These are phyloP conservation scores for Cyaniris semiargus DNA, from an alignment of 2,888 invertebrate genomes.

Conservation along the genomic window DNA sequence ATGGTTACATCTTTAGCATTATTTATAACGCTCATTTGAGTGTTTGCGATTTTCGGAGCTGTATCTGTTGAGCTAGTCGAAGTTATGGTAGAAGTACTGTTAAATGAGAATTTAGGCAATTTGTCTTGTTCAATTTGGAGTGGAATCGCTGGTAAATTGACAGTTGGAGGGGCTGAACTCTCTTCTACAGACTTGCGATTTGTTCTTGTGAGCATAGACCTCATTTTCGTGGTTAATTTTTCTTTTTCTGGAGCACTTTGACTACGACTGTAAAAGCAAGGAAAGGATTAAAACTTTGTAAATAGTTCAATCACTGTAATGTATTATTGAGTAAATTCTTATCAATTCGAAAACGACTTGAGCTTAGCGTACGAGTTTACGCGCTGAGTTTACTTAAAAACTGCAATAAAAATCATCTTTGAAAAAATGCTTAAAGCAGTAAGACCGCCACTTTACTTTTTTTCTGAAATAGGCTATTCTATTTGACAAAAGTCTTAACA, in stretches of 20 bases:
- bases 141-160: slow-evolving; percentile 55
- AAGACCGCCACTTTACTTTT: too few relatives aligned
- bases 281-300: background rate
- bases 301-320: background rate
- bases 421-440: too few relatives aligned
- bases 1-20: slow-evolving; percentile 11
- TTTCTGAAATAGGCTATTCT: too few relatives aligned
- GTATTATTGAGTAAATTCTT: background rate
- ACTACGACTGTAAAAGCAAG: slow-evolving; percentile 46
- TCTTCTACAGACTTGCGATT: slow-evolving; percentile 47
- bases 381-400: too few relatives aligned
- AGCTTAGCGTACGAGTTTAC: too few relatives aligned
- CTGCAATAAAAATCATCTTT: too few relatives aligned
- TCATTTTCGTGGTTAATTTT: slow-evolving; percentile 58
- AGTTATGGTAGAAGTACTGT: slow-evolving; percentile 31
- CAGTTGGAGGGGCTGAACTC: slow-evolving; percentile 44
- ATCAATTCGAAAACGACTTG: too few relatives aligned
- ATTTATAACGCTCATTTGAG: slow-evolving; percentile 7
- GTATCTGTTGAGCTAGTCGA: slow-evolving; percentile 30
- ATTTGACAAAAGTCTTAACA: background rate
- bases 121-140: slow-evolving; percentile 60
- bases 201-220: slow-evolving; percentile 52
- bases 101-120: slow-evolving; percentile 60
- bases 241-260: slow-evolving; percentile 41
- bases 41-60: slow-evolving; percentile 29